Evolutionary conservation across 2,113 vertebrate species (phyloP).

Genomic region (Bubalus kerabau): DNA sequence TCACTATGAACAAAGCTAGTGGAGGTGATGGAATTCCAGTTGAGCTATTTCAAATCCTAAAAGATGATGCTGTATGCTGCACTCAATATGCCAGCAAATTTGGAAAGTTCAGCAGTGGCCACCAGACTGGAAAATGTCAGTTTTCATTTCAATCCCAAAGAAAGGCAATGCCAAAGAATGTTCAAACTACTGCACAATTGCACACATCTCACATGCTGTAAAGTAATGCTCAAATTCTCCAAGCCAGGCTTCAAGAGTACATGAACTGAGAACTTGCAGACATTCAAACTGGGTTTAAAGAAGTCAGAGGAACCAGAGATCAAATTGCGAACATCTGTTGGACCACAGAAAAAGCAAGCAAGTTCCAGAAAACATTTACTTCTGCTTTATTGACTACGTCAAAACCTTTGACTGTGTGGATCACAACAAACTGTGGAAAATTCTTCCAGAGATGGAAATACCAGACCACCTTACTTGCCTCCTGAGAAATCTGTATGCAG

Average conservation of each 20-base stretch:
- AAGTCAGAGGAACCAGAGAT: not conserved
- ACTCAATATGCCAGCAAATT: not conserved
- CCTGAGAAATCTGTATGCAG: not conserved
- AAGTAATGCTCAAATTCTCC: not conserved
- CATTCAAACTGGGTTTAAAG: not conserved
- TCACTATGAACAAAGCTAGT: not conserved
- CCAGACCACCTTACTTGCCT: not conserved
- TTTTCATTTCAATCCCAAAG: not conserved
- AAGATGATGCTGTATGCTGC: not conserved
- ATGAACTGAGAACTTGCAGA: not conserved
- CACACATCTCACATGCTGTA: not conserved
- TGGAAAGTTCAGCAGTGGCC: not conserved
- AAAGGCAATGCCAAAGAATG: not conserved
- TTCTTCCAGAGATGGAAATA: not conserved
- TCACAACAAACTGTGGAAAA: not conserved
- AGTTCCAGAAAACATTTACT: not conserved
- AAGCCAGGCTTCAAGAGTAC: not conserved
- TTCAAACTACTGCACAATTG: accelerated
- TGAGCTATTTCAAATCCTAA: not conserved
- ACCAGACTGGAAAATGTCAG: not conserved
- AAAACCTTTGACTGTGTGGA: not conserved
- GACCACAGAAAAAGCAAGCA: not conserved
- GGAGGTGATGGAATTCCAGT: not conserved
- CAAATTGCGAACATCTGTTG: not conserved
- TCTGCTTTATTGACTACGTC: not conserved